A percentile compares a stretch with the other conserved stretches of the same genome.
Conservation (phyloP, 2,113 vertebrate species). For the Heliornis fulica region DNA sequence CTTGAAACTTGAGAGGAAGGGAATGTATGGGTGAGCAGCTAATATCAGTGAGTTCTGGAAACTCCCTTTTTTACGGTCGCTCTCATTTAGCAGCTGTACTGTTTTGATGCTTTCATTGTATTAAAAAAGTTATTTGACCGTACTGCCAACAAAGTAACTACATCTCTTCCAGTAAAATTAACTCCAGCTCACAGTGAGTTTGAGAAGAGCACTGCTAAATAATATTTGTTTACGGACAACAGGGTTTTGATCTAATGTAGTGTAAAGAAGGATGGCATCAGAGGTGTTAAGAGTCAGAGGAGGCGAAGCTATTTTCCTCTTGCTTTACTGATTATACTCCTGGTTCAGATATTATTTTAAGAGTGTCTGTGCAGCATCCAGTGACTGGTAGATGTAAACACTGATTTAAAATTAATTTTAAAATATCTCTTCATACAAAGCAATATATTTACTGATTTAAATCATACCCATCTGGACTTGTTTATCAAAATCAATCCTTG, state of each 20-base stretch:
- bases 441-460: conserved; percentile 55
- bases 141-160: conserved; percentile 9
- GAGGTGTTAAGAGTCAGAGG: not conserved
- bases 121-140: conserved; percentile 27
- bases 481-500: conserved; percentile 57
- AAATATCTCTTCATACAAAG: not conserved
- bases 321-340: not conserved
- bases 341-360: not conserved
- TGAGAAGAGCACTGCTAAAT: not conserved
- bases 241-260: not conserved
- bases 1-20: conserved; percentile 82
- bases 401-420: conserved; percentile 11
- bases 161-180: conserved; percentile 5
- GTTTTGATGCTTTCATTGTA: conserved; percentile 66
- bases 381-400: not conserved
- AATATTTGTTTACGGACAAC: not conserved
- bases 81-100: conserved; percentile 64
- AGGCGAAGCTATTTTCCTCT: not conserved
- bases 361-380: not conserved
- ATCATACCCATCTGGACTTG: conserved; percentile 66
- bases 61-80: conserved; percentile 77
- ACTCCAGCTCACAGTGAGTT: not conserved
- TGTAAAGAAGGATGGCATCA: not conserved
- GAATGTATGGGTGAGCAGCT: conserved; percentile 75
- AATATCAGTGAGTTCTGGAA: conserved; percentile 78